Evolutionary conservation across 2,797 vertebrate species (phyloP), one percentile per base, ranked within the genome.

Genomic region (Varecia variegata): DNA sequence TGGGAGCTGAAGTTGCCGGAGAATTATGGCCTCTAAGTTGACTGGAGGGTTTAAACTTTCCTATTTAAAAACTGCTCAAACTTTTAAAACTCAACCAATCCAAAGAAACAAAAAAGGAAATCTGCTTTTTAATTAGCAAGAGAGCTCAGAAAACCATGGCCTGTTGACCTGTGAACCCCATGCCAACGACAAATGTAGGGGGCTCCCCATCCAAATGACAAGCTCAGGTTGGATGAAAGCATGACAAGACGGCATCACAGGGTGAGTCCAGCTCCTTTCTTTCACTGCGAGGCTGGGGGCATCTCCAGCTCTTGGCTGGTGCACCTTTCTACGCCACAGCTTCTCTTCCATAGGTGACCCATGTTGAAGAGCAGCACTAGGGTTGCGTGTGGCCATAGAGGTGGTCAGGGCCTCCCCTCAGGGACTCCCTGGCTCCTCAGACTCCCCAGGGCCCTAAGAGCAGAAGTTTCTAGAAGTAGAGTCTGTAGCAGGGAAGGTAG

Each of bases 11-110:
- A 74, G 87, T 35, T 38, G 14, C 43, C 62, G 83, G 27, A 86
- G 67, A 94, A 91, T 91, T 74, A 93, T 20, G 58, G 71, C 68
- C 74, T 86, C 62, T 25, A 80, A 86, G 86, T 93, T 50, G 83
- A 86, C 74, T 88, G 87, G 30, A 81, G 70, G 76, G 23, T 88
- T 92, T 92, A 88, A 94, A 71, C 13, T 45, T 77, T 82, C 32
- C 56, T 94, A 45, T 80, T 93, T 68, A 94, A 90, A 89, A 67
- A 40, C 35, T 82, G n/a, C 25, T 93, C 92, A 92, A 93, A 74
- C 65, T 97, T 85, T 67, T 27, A 85, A 93, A 87, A 74, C 88
- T 82, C 58, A 91, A 94, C 25, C 43, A 88, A 77, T 87, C 32
- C 35, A 87, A 65, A 90, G 50, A 87, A 86, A 88, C 40, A 58